Conservation (phyloP, 1,140 invertebrate genomes). For the Rhizoglyphus robini region DNA sequence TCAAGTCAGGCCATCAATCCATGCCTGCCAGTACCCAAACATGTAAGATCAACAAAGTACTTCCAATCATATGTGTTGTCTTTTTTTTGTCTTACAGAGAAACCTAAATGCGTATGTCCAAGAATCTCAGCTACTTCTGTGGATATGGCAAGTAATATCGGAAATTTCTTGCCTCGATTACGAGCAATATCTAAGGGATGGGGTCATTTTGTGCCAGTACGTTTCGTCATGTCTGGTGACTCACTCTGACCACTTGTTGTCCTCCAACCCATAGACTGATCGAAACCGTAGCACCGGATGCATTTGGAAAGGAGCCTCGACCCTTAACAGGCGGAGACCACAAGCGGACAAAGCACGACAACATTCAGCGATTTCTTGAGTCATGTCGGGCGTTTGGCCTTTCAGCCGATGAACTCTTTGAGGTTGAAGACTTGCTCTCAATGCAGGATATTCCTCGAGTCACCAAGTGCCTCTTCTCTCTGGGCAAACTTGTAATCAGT, state of each 20-base stretch:
- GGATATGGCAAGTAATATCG: slow-evolving; percentile 31
- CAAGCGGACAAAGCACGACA: slow-evolving; percentile 28
- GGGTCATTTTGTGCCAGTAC: slow-evolving; percentile 31
- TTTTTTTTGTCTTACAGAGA: neutral
- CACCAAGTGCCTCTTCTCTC: slow-evolving; percentile 30
- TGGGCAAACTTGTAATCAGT: slow-evolving; percentile 29
- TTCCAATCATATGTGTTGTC: neutral
- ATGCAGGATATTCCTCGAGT: slow-evolving; percentile 30
- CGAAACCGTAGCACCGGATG: neutral
- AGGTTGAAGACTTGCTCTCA: slow-evolving; percentile 30
- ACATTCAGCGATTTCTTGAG: slow-evolving; percentile 29
- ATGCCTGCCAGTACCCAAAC: slow-evolving; percentile 10
- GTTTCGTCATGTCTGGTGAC: neutral
- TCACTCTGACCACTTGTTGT: neutral
- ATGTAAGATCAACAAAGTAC: neutral
- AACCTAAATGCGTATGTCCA: slow-evolving; percentile 24
- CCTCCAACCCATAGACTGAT: slow-evolving; percentile 17
- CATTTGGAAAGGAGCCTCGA: slow-evolving; percentile 29
- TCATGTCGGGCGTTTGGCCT: slow-evolving; percentile 29
- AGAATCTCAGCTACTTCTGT: slow-evolving; percentile 31
- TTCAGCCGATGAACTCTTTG: slow-evolving; percentile 29
- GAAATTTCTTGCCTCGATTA: slow-evolving; percentile 30
- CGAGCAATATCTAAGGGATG: slow-evolving; percentile 31
- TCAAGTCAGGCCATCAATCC: too few relatives aligned
- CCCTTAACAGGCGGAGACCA: slow-evolving; percentile 27